Base-by-base conservation (phyloP, 2,113 vertebrate genomes). In the Pterocles burchelli region DNA sequence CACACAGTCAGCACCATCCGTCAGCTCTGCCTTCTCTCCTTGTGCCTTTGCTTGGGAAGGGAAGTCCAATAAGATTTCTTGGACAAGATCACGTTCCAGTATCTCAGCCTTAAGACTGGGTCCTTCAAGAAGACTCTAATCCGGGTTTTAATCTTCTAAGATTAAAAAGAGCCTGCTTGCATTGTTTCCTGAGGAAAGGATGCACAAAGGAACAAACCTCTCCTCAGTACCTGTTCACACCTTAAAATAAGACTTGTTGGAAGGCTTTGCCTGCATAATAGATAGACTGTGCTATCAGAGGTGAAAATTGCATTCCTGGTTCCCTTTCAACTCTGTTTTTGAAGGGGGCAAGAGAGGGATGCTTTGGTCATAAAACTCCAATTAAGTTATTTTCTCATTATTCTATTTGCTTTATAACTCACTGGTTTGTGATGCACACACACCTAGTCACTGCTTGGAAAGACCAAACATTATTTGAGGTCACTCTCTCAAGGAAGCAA, bases 401-500 rank as follows among this genome's bases (percentile, higher is more conserved):
- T 71, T 62, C 20, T 43, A 31, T 63, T 88, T 91, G 3, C 33
- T 91, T 83, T 89, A 29, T 52, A 73, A 41, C 5, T 67, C n/a
- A 46, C 7, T 88, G 36, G 19, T 72, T 93, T 88, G 46, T 48
- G 15, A 82, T 68, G 77, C 19, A 49, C 21, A 75, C 10, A 75
- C 10, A 48, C 17, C 18, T 74, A 90, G 31, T 7, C 31, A 38
- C 36, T 65, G 22, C 58, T 97, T 91, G 28, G 52, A 76, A 95
- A 78, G 36, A 92, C 9, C 22, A 93, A 74, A 82, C 48, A 74
- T 19, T 73, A 55, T 72, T 29, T 45, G 61, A 95, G 61, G 45
- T 92, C 74, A 94, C 11, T 14, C 31, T 86, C 59, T n/a, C 10
- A 51, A 75, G 68, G 90, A 94, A 79, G 67, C 49, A 92, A 91